phyloP scores from a whole-genome alignment of 2,888 invertebrate genomes.

The Nebria brevicollis region DNA sequence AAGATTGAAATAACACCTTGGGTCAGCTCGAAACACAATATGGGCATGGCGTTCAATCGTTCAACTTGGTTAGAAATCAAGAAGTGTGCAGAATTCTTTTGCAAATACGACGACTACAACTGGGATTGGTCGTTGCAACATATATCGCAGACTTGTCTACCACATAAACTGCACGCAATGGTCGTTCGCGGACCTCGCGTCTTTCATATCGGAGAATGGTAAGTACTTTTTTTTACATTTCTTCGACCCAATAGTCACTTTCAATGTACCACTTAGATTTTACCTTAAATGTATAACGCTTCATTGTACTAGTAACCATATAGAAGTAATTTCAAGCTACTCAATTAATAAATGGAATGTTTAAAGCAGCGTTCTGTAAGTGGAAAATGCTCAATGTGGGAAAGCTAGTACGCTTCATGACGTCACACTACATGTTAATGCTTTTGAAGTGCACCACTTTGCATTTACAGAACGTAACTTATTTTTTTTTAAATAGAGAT shows the following conservation, averaged over 20 bases:
- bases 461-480: too few relatives aligned
- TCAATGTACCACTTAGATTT: constrained; percentile 31
- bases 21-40: constrained; percentile 98
- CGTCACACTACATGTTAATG: too few relatives aligned
- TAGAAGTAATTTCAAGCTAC: too few relatives aligned
- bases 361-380: too few relatives aligned
- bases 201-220: constrained; percentile 99
- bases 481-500: too few relatives aligned
- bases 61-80: constrained; percentile 87
- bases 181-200: constrained; percentile 93
- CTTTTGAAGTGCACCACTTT: too few relatives aligned
- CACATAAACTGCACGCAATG: constrained; percentile 83
- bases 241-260: background rate
- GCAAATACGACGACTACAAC: constrained; percentile 98
- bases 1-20: constrained; percentile 92
- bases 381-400: too few relatives aligned
- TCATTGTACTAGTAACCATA: too few relatives aligned
- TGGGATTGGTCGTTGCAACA: constrained; percentile 99
- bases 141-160: constrained; percentile 84
- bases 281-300: background rate
- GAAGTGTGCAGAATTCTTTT: constrained; percentile 86
- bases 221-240: background rate
- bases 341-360: too few relatives aligned
- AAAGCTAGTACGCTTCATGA: too few relatives aligned
- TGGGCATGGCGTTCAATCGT: constrained; percentile 97